A percentile compares a stretch with the other conserved stretches of the same genome.
Evolutionary conservation across 53 echinoderm and acorn worm species (phyloP).

Genomic region (Zoroaster sp.): DNA sequence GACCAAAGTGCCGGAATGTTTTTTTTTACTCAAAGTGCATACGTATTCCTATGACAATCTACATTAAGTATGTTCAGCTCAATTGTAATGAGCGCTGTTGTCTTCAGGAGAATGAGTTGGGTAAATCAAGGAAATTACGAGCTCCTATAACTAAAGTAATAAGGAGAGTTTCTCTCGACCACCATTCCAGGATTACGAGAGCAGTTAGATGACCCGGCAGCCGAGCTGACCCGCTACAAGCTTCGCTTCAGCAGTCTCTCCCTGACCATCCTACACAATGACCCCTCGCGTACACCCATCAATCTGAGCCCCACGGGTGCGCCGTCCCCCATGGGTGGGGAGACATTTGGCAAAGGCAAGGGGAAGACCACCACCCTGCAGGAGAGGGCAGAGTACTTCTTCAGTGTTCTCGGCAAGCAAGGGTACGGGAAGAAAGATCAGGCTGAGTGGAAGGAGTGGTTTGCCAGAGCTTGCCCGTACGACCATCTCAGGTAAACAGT

Average conservation of each 20-base stretch:
- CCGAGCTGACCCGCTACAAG: slow-evolving; percentile 90
- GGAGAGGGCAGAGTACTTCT: slow-evolving; percentile 73
- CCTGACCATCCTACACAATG: slow-evolving; percentile 85
- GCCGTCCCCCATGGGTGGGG: neutral
- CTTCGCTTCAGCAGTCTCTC: slow-evolving; percentile 90
- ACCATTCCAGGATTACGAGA: slow-evolving; percentile 47
- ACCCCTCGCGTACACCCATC: slow-evolving; percentile 60
- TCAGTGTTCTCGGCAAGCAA: slow-evolving; percentile 68
- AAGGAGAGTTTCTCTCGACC: too few relatives aligned
- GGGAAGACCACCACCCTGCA: slow-evolving; percentile 55
- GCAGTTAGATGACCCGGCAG: slow-evolving; percentile 60
- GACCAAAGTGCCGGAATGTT: too few relatives aligned
- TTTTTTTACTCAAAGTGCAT: too few relatives aligned
- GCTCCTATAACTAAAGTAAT: too few relatives aligned
- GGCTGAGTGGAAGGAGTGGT: slow-evolving; percentile 69
- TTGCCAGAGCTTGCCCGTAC: slow-evolving; percentile 87
- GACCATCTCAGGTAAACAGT: slow-evolving; percentile 85
- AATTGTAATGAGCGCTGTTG: too few relatives aligned
- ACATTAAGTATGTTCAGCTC: too few relatives aligned
- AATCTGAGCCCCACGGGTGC: neutral
- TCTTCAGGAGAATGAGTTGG: too few relatives aligned
- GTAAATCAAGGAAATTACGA: too few relatives aligned
- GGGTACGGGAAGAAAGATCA: slow-evolving; percentile 82
- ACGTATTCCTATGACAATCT: too few relatives aligned
- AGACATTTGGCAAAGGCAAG: neutral